Evolutionary conservation across 2,113 vertebrate species (phyloP).

Genomic region (Oxygymnocypris stewartii): DNA sequence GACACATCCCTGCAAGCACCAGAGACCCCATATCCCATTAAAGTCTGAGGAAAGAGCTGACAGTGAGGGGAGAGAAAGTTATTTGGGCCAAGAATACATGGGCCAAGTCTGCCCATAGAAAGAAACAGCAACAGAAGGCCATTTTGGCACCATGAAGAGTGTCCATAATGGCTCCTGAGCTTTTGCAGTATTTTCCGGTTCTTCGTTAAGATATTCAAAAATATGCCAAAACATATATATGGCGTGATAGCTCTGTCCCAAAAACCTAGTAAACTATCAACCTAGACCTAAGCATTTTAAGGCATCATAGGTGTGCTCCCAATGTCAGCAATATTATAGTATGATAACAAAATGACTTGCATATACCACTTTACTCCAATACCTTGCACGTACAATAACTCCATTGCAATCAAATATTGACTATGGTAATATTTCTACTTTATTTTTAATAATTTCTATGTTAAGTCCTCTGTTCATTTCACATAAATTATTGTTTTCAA

Average conservation of each 20-base stretch:
- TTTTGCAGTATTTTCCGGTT: background rate
- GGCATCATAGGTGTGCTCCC: background rate
- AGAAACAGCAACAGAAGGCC: constrained; percentile 1
- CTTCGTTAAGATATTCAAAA: background rate
- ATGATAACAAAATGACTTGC: background rate
- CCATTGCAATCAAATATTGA: no score
- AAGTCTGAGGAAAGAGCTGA: constrained; percentile 43
- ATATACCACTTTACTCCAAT: background rate
- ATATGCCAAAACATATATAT: background rate
- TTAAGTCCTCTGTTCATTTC: background rate
- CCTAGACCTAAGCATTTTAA: background rate
- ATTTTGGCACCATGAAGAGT: background rate
- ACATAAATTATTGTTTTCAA: background rate
- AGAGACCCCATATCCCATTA: constrained; percentile 53
- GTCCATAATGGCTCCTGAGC: background rate
- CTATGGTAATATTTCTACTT: background rate
- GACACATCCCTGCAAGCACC: constrained; percentile 85
- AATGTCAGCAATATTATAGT: background rate
- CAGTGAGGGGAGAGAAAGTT: constrained; percentile 39
- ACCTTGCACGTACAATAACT: no score
- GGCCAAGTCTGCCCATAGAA: constrained; percentile 13
- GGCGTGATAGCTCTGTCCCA: background rate
- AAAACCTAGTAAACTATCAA: background rate
- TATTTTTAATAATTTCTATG: background rate
- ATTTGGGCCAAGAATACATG: constrained; percentile 10